Evolutionary conservation across 1,140 invertebrate genomes (phyloP), one percentile per base, ranked within the genome.

Genomic region (Drosophila athabasca): DNA sequence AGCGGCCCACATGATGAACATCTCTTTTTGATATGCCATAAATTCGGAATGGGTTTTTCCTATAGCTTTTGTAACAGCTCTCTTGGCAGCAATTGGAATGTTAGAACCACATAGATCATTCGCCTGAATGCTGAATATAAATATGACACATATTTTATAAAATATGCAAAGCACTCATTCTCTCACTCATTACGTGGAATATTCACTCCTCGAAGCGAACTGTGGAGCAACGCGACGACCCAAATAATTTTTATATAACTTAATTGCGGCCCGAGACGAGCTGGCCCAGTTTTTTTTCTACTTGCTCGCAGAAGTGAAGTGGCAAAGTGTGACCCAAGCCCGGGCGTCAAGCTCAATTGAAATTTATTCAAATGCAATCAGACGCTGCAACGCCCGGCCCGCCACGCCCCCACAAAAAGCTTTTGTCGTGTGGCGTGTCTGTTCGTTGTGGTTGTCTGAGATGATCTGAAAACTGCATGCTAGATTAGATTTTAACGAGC

Each of bases 311-410:
- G 13, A 41, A 62, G 15, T 26, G 24, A 24, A 24, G 22, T 35
- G 39, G 41, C n/a, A 15, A 44, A 64, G 19, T 55, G 60, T 51
- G 67, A 60, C 35, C 67, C 46, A 70, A 35, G 35, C 35, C 35
- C 54, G 58, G 76, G 67, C 78, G 74, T 74, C 68, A 62, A 39
- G 69, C 62, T 68, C 74, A 83, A 83, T 78, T 81, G 62, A 81
- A 78, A 78, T 83, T 81, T 81, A 78, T 74, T 83, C 45, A 82
- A 81, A 78, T 83, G 79, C 75, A 81, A 83, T 62, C 68, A 68
- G 68, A 58, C 44, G 62, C 1, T 39, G 35, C 79, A 64, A 64
- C 62, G 79, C 3, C 24, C 24, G 24, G 68, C 68, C 62, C 77
- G 74, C 13, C 35, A 39, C 24, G 24, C 74, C 68, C 62, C 77